A percentile compares a stretch with the other conserved stretches of the same genome.
phyloP scores from a whole-genome alignment of 2,113 vertebrate species.

The Corapipo altera region DNA sequence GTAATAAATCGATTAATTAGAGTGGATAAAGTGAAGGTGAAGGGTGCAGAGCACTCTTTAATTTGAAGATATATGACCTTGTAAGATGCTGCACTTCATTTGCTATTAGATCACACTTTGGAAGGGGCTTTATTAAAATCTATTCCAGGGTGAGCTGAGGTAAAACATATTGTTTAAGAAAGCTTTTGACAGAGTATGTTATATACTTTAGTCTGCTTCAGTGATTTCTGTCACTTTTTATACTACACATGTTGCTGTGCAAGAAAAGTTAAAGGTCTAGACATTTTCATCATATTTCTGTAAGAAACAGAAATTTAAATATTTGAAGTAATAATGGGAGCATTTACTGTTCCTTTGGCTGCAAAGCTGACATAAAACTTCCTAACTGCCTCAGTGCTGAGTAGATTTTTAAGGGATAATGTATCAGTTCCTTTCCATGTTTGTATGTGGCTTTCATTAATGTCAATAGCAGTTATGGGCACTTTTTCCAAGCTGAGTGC shows the following conservation, averaged over 20 bases:
- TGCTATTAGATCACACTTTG: constrained; percentile 56
- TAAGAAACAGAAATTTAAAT: constrained; percentile 67
- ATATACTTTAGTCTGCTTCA: constrained; percentile 65
- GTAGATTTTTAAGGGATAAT: constrained; percentile 42
- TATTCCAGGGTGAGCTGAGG: constrained; percentile 55
- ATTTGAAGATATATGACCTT: constrained; percentile 59
- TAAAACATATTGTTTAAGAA: constrained; percentile 55
- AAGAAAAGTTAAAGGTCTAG: constrained; percentile 53
- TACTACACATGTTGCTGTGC: not conserved
- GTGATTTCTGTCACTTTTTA: constrained; percentile 49
- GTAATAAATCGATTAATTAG: constrained; percentile 50
- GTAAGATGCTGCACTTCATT: constrained; percentile 59
- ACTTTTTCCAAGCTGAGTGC: not conserved
- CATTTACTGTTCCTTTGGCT: constrained; percentile 54
- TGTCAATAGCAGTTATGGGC: not conserved
- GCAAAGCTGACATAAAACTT: constrained; percentile 57
- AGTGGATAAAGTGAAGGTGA: constrained; percentile 53
- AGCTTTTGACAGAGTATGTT: constrained; percentile 38
- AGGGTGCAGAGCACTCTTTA: constrained; percentile 52
- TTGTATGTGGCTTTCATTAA: not conserved
- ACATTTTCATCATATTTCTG: constrained; percentile 48
- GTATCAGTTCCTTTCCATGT: not conserved
- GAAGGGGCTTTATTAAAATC: constrained; percentile 63
- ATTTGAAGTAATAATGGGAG: constrained; percentile 58
- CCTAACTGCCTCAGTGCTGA: constrained; percentile 19